Conservation (phyloP, 1,140 invertebrate species). For the Meloidogyne hapla region DNA sequence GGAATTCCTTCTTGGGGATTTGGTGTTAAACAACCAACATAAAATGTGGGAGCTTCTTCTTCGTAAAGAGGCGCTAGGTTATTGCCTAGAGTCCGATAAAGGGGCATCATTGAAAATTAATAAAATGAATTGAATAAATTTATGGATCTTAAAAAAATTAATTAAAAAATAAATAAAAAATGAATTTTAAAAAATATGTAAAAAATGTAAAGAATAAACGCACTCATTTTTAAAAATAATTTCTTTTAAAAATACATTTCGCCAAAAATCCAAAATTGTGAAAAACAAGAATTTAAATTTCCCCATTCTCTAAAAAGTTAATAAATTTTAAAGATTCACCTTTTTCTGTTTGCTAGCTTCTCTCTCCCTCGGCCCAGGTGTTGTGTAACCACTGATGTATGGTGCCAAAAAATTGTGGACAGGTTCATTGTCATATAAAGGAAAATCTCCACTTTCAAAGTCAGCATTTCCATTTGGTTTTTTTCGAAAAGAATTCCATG, state of each 20-base stretch:
- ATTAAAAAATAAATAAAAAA: neutral
- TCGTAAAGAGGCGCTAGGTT: conserved; percentile 26
- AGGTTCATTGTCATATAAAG: conserved; percentile 48
- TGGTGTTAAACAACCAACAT: conserved; percentile 8
- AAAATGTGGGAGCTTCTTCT: conserved; percentile 28
- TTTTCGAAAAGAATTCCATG: conserved; percentile 26
- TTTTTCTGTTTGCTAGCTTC: conserved; percentile 54
- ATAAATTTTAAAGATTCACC: too few species aligned
- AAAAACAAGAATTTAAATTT: too few species aligned
- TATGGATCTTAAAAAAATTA: conserved; percentile 2
- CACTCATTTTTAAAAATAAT: too few species aligned
- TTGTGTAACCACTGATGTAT: conserved; percentile 59
- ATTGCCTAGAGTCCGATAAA: neutral
- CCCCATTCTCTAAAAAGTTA: too few species aligned
- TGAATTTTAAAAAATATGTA: neutral
- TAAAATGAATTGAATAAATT: neutral
- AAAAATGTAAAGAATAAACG: neutral
- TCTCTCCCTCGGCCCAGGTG: conserved; percentile 58
- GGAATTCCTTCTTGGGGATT: conserved; percentile 11
- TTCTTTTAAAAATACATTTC: neutral
- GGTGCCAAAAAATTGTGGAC: conserved; percentile 45
- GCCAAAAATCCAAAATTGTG: conserved; percentile 11
- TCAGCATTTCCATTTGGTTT: conserved; percentile 18
- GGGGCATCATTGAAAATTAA: neutral
- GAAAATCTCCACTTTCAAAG: conserved; percentile 16